Percentiles rank a stretch among this genome's conserved stretches.
phyloP scores from a whole-genome alignment of 2,113 vertebrate genomes.

The Apodemus sylvaticus region DNA sequence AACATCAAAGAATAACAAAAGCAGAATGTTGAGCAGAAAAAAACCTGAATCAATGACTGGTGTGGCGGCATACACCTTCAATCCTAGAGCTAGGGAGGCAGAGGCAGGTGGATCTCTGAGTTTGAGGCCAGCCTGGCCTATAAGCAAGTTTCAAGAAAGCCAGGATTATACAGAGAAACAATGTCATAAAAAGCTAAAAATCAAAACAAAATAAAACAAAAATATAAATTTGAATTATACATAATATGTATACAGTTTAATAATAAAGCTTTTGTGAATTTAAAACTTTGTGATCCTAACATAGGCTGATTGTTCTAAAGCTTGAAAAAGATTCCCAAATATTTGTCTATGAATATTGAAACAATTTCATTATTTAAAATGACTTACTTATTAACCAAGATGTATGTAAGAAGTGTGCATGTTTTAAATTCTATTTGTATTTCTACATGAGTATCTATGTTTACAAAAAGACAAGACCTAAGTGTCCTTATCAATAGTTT shows the following conservation, averaged over 20 bases:
- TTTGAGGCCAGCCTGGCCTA: not conserved
- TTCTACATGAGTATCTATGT: constrained; percentile 32
- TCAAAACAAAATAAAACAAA: not conserved
- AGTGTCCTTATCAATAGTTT: constrained; percentile 35
- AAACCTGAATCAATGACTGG: not conserved
- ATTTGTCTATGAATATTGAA: constrained; percentile 37
- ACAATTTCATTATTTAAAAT: constrained; percentile 51
- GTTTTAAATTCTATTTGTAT: constrained; percentile 51
- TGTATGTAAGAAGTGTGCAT: not conserved
- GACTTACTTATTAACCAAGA: not conserved
- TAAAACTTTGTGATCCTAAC: constrained; percentile 52
- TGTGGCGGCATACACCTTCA: not conserved
- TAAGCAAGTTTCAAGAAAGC: not conserved
- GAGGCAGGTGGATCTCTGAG: not conserved
- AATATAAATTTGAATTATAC: not conserved
- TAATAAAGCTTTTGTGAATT: constrained; percentile 44
- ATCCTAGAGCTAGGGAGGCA: not conserved
- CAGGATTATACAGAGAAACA: not conserved
- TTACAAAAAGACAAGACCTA: constrained; percentile 54
- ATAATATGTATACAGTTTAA: not conserved
- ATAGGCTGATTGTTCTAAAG: not conserved
- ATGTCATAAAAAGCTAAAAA: not conserved
- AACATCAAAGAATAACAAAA: constrained; percentile 45
- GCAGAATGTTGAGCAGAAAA: not conserved
- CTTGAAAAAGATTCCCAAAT: constrained; percentile 27